Evolutionary conservation across 2,888 invertebrate genomes (phyloP).

Genomic region (Brenthis daphne): DNA sequence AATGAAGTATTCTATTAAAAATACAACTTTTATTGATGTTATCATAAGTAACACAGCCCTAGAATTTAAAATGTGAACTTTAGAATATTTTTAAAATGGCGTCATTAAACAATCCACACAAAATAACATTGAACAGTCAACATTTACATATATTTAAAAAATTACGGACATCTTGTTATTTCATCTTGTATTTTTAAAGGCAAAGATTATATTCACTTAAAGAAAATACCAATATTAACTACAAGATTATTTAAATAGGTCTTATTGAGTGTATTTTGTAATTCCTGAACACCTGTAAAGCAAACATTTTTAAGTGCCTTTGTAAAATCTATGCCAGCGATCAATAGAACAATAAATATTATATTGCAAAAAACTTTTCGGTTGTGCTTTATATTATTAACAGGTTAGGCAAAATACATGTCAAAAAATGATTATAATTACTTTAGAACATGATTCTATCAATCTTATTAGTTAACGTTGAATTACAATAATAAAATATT

Average conservation of each 20-base stretch:
- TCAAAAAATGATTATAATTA: constrained; percentile 12
- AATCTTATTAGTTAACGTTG: not conserved
- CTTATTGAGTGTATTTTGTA: constrained; percentile 5
- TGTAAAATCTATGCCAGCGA: constrained; percentile 7
- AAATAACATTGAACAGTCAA: constrained; percentile 3
- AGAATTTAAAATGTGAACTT: constrained; percentile 4
- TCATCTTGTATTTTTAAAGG: no score
- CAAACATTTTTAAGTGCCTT: constrained; percentile 1
- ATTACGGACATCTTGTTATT: not conserved
- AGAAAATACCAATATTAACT: no score
- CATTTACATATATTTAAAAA: constrained; percentile 14
- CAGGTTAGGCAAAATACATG: not conserved
- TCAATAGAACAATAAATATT: constrained; percentile 7
- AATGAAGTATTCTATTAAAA: constrained; percentile 16
- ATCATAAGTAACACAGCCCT: constrained; percentile 17
- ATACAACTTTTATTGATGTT: constrained; percentile 10
- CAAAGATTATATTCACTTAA: no score
- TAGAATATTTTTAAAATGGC: constrained; percentile 12
- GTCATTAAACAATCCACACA: constrained; percentile 6
- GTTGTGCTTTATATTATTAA: not conserved
- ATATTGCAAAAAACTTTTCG: not conserved
- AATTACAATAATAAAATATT: not conserved
- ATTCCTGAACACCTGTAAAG: constrained; percentile 5
- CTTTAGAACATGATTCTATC: constrained; percentile 14
- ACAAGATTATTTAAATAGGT: no score